A percentile compares a stretch with the other conserved stretches of the same genome.
These are phyloP conservation scores for Agonopterix heracliana DNA, from an alignment of 2,888 invertebrate species.

Conservation along the genomic window DNA sequence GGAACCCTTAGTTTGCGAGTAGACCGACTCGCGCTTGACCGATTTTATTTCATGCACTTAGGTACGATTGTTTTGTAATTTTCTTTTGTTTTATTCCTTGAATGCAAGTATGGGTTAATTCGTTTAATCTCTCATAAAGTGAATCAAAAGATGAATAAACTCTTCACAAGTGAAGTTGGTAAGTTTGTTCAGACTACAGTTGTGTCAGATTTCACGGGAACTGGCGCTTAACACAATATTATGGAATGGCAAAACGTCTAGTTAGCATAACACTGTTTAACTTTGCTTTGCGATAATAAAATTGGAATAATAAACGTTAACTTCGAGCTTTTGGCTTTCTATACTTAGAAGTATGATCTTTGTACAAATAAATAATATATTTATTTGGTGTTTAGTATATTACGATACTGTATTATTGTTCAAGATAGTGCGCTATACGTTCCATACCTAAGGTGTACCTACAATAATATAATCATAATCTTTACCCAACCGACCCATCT, in stretches of 20 bases:
- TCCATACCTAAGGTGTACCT: too few relatives aligned
- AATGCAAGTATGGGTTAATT: neutral
- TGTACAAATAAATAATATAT: too few relatives aligned
- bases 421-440: too few relatives aligned
- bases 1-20: too few relatives aligned
- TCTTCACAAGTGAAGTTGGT: slow-evolving; percentile 28
- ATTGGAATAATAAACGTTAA: slow-evolving; percentile 20
- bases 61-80: too few relatives aligned
- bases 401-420: too few relatives aligned
- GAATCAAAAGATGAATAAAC: slow-evolving; percentile 34
- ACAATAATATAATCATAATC: too few relatives aligned
- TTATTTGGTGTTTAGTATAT: too few relatives aligned
- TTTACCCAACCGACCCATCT: too few relatives aligned
- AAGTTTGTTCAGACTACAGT: slow-evolving; percentile 57
- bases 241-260: slow-evolving; percentile 54
- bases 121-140: neutral
- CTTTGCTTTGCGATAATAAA: slow-evolving; percentile 38
- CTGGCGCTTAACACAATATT: slow-evolving; percentile 62
- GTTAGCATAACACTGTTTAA: slow-evolving; percentile 58
- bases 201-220: slow-evolving; percentile 56
- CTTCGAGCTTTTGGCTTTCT: neutral
- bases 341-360: neutral
- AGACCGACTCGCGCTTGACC: too few relatives aligned
- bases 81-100: too few relatives aligned
- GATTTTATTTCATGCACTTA: too few relatives aligned